These are phyloP conservation scores for Conops quadrifasciatus DNA, from an alignment of 2,888 invertebrate genomes.

Conservation along the genomic window DNA sequence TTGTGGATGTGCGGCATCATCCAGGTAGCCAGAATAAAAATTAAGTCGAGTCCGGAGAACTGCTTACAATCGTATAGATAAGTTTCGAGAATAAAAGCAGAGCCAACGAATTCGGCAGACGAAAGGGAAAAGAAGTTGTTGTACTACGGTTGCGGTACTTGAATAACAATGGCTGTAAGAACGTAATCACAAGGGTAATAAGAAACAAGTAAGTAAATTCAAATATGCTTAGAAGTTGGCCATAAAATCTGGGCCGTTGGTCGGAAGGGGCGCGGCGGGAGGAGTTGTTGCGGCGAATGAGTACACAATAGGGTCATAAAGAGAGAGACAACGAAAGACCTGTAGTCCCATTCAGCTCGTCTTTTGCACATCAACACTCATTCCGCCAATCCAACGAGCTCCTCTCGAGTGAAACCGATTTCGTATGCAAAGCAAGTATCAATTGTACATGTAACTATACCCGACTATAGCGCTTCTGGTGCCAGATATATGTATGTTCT, in stretches of 20 bases:
- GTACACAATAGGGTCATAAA: neutral
- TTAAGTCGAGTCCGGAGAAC: no score
- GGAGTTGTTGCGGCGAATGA: neutral
- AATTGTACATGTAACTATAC: no score
- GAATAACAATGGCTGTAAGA: slow-evolving; percentile 55
- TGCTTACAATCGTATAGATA: no score
- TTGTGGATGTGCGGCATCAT: no score
- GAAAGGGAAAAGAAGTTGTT: no score
- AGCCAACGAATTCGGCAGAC: no score
- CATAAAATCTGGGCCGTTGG: neutral
- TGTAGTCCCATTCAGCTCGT: no score
- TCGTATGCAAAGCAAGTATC: slow-evolving; percentile 63
- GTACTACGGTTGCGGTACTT: slow-evolving; percentile 36
- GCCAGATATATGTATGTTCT: no score
- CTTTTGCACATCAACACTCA: no score
- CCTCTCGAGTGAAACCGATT: slow-evolving; percentile 51
- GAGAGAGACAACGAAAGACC: neutral
- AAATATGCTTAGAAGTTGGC: neutral
- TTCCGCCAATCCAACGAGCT: neutral
- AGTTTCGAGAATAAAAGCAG: no score
- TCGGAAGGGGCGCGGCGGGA: neutral
- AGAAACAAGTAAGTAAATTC: neutral
- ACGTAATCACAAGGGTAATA: neutral
- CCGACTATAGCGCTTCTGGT: no score
- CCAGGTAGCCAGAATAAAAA: no score